Evolutionary conservation across 2,113 vertebrate species (phyloP).

Genomic region (Amblyornis subalaris): DNA sequence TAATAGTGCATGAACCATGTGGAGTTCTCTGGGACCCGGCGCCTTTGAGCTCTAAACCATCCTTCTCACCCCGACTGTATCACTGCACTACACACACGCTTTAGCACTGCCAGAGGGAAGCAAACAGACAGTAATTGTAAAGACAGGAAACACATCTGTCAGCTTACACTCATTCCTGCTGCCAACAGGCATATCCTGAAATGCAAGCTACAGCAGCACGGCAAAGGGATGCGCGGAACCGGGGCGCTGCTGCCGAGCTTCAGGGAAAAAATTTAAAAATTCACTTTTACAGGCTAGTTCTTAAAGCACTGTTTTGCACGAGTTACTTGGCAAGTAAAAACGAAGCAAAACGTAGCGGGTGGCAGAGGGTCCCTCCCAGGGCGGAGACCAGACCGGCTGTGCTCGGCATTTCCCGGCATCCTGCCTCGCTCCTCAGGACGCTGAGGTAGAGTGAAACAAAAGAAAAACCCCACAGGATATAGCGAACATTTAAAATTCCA

Average conservation of each 20-base stretch:
- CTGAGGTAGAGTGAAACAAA: not conserved
- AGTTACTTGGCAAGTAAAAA: not conserved
- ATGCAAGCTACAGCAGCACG: not conserved
- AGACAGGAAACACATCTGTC: constrained; percentile 61
- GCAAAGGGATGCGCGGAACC: not conserved
- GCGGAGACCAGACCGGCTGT: not conserved
- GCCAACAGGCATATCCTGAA: constrained; percentile 56
- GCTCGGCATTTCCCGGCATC: not conserved
- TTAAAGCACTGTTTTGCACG: not conserved
- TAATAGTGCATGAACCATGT: constrained; percentile 13
- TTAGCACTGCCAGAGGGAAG: constrained; percentile 59
- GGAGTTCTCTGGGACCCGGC: constrained; percentile 25
- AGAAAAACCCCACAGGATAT: not conserved
- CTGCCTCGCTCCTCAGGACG: not conserved
- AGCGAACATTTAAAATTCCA: not conserved
- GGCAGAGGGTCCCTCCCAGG: not conserved
- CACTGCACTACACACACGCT: constrained; percentile 1
- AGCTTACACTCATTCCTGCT: constrained; percentile 43
- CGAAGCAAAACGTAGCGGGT: not conserved
- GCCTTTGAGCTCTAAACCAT: constrained; percentile 36
- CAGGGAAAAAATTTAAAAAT: not conserved
- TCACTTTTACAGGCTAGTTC: not conserved
- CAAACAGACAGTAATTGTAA: constrained; percentile 55
- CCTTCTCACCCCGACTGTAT: constrained; percentile 50
- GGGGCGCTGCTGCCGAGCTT: not conserved